A percentile compares a stretch with the other conserved stretches of the same genome.
phyloP scores from a whole-genome alignment of 2,113 vertebrate genomes.

The Hepsetus odoe region DNA sequence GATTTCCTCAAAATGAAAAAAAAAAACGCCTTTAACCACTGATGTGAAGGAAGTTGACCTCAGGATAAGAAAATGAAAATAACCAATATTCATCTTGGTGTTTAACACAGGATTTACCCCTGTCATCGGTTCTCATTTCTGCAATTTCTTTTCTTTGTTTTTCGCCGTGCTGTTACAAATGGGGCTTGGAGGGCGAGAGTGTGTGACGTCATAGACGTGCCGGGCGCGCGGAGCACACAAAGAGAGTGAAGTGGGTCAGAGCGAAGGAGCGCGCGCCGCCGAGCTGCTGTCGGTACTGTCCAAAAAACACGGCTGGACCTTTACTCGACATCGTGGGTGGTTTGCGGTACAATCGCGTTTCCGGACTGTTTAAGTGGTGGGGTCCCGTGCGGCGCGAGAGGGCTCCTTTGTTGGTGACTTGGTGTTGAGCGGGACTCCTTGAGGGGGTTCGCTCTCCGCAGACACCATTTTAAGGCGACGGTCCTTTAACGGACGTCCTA shows the following conservation, averaged over 20 bases:
- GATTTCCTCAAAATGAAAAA: too few species aligned
- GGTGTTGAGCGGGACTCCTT: background rate
- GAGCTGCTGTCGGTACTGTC: background rate
- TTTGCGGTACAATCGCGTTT: background rate
- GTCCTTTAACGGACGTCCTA: constrained; percentile 9
- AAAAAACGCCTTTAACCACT: too few species aligned
- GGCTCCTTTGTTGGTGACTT: background rate
- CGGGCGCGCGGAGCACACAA: constrained; percentile 72
- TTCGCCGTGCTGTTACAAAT: too few species aligned
- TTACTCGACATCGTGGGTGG: background rate
- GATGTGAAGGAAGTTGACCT: too few species aligned
- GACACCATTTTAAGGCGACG: constrained; percentile 37
- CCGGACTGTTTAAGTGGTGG: too few species aligned
- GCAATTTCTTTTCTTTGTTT: too few species aligned
- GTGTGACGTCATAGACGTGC: constrained; percentile 30
- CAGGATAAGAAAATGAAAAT: too few species aligned
- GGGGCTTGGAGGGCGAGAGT: background rate
- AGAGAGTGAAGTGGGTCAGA: constrained; percentile 76
- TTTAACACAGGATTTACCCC: too few species aligned
- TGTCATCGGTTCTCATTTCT: too few species aligned
- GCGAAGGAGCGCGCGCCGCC: constrained; percentile 45
- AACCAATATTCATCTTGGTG: too few species aligned
- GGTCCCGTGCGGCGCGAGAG: too few species aligned
- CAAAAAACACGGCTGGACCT: background rate
- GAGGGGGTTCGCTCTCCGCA: background rate